Base-by-base conservation (phyloP, 2,888 invertebrate species). In the Leptura quadrifasciata region DNA sequence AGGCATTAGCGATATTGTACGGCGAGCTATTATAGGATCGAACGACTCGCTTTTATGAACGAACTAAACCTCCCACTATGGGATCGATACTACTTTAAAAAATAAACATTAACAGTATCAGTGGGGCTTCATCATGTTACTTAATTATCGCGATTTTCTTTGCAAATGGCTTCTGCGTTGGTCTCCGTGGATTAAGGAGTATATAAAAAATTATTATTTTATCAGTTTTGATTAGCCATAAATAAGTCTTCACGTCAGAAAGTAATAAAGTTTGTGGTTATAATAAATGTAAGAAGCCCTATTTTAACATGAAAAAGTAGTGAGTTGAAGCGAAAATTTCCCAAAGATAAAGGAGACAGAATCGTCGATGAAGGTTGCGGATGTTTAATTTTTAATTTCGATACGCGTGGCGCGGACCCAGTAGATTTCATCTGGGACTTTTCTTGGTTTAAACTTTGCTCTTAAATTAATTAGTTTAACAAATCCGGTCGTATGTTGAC, bases 41-140 rank as follows among this genome's bases (percentile, higher is more conserved):
- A 39, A 12, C 8, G 35, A 8, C 35, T 47, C 15, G 47, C 58
- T 10, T 58, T 27, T 24, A n/a, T 58, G 24, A 24, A 58, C 27
- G 24, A 58, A 47, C 47, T 47, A 39, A 39, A 27, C n/a, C 60
- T 27, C 39, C 39, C 15, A 10, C 20, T 8, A n/a, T 12, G 21
- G 5, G 39, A 63, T 63, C 63, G 39, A 63, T 63, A 63, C 18
- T 63, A 39, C 63, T 63, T 63, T 63, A 47, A 47, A 47, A 47
- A 47, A 47, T 47, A 47, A 47, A 47, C 47, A 47, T 47, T 47
- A 47, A 47, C 47, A n/a, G 47, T 47, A 47, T 47, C 47, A 47
- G n/a, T 47, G 15, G 17, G 47, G n/a, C 47, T 47, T 47, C 47
- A 47, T 47, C 47, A 15, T 47, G 47, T 47, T 47, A 47, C 47